Base-by-base conservation (phyloP, 2,888 invertebrate genomes). In the Hemithea aestivaria region DNA sequence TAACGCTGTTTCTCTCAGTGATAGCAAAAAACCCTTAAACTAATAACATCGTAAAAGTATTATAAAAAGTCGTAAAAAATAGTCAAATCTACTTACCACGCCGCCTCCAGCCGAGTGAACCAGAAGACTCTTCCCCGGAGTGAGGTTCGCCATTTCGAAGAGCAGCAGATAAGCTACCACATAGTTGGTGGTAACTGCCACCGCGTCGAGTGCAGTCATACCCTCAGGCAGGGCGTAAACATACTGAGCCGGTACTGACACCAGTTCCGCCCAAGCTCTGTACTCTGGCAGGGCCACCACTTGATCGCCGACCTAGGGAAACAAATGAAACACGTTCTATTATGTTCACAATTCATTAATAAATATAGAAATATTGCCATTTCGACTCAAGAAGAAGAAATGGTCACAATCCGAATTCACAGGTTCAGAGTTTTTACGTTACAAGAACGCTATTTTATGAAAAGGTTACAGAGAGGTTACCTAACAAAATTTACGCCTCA, bases 101-200 rank as follows among this genome's bases (percentile, higher is more conserved):
- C 95, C 95, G 43, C 96, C 96, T 20, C 95, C 96, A 57, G 94
- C 94, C 20, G 95, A 95, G 73, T 96, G 95, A 7, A 96, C 89
- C 41, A 96, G 88, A 6, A 96, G 88, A 48, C 92, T 93, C 84
- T 95, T 94, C 52, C 94, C 95, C 20, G 92, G 89, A 7, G 91
- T 88, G 29, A 96, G 84, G 56, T 92, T 92, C 37, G 93, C 94
- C 74, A 95, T 88, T 69, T 96, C 95, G 80, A 95, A 95, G 33
- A 96, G 90, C 57, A 96, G 87, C 58, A 95, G 91, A 72, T 96
- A 92, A 10, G 96, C 96, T 5, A 96, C 93, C 48, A 94, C 90
- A 76, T 94, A 96, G 81, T 95, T 95, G 89, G 96, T 92, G 51
- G 95, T 93, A 60, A 95, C 90, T 9, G 95, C 95, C 4, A 93